phyloP scores from a whole-genome alignment of 2,113 vertebrate genomes.

The Pantherophis guttatus region DNA sequence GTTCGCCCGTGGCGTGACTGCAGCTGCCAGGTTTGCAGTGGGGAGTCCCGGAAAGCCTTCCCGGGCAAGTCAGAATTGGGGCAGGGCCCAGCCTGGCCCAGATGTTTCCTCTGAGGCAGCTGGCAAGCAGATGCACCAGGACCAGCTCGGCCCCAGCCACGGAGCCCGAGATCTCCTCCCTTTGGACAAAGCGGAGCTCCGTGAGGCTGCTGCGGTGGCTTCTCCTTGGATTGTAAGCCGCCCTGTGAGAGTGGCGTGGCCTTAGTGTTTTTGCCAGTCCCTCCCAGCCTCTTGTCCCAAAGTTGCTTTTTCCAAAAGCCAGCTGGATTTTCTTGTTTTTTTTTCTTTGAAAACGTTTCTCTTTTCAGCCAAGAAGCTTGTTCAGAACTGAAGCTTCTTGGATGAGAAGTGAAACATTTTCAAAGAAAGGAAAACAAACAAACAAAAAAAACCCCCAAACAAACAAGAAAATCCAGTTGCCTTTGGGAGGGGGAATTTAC shows the following conservation, averaged over 20 bases:
- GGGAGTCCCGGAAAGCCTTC: not conserved
- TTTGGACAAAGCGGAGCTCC: not conserved
- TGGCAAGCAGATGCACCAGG: not conserved
- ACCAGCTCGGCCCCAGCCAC: not conserved
- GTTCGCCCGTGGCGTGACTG: not conserved
- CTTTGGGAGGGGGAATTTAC: not conserved
- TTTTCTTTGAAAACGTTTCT: not conserved
- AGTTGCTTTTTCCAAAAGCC: not conserved
- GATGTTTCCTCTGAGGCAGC: not conserved
- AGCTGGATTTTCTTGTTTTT: not conserved
- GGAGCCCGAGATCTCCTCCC: not conserved
- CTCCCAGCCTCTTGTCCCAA: not conserved
- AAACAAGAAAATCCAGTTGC: not conserved
- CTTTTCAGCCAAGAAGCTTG: not conserved
- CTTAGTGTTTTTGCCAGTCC: not conserved
- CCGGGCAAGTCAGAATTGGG: not conserved
- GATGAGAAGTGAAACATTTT: not conserved
- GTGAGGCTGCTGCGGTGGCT: not conserved
- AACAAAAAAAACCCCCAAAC: too few relatives aligned
- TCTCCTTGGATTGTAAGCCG: not conserved
- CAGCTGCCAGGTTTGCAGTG: not conserved
- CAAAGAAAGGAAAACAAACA: not conserved
- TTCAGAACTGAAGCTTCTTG: not conserved
- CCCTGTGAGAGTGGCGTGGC: not conserved
- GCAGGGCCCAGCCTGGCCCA: too few relatives aligned